Conservation (phyloP, 2,113 vertebrate species). For the Oreochromis niloticus region DNA sequence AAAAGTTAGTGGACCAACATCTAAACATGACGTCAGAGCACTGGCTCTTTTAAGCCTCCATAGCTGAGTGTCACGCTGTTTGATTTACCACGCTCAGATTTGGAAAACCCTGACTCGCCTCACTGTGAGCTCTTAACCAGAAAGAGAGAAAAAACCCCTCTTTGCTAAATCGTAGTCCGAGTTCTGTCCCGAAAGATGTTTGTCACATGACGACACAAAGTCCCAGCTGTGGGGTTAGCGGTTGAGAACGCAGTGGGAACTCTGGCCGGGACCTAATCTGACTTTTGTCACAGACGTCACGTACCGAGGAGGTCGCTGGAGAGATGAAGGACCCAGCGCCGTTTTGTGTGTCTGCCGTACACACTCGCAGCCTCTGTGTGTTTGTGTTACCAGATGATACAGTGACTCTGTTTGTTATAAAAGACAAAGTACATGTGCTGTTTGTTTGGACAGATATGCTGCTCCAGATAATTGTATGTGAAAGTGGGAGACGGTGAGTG, state of each 20-base stretch:
- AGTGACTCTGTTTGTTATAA: slow-evolving; percentile 53
- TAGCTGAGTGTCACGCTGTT: not conserved
- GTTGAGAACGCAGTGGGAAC: slow-evolving; percentile 43
- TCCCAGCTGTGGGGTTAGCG: slow-evolving; percentile 51
- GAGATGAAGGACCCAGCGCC: not conserved
- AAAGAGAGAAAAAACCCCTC: not conserved
- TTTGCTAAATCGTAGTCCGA: not conserved
- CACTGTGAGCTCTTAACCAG: not conserved
- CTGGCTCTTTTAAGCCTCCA: not conserved
- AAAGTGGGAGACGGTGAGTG: not conserved
- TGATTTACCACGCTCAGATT: not conserved
- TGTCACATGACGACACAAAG: not conserved
- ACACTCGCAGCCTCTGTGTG: slow-evolving; percentile 1
- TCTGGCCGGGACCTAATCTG: slow-evolving; percentile 2
- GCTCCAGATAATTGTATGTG: slow-evolving; percentile 3
- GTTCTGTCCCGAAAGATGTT: not conserved
- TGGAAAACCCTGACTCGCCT: not conserved
- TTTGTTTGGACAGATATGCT: slow-evolving; percentile 61
- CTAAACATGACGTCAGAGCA: not conserved
- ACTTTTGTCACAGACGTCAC: slow-evolving; percentile 47
- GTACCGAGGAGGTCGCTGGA: not conserved
- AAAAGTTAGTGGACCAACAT: not conserved
- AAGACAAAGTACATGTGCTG: slow-evolving; percentile 60
- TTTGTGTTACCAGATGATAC: slow-evolving; percentile 38
- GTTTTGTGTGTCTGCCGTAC: not conserved